These are phyloP conservation scores for Amphibalanus amphitrite DNA, from an alignment of 1,140 invertebrate genomes.

Conservation along the genomic window DNA sequence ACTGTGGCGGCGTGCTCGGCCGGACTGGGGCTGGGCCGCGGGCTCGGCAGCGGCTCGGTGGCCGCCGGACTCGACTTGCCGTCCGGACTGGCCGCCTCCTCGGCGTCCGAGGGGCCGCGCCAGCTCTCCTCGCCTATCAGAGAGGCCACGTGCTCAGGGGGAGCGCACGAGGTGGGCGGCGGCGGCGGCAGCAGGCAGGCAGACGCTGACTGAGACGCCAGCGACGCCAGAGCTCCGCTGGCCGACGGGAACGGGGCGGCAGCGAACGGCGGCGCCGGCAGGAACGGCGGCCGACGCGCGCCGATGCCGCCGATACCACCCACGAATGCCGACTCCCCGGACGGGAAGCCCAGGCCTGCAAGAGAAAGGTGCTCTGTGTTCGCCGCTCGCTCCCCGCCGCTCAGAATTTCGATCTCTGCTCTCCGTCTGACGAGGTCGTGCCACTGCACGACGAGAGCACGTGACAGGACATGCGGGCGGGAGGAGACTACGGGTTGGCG, in stretches of 20 bases:
- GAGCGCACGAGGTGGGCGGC: too few species aligned
- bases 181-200: background rate
- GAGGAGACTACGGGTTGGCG: background rate
- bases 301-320: background rate
- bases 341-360: background rate
- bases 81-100: background rate
- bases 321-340: background rate
- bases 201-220: background rate
- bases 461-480: background rate
- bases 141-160: background rate
- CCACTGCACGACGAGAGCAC: background rate
- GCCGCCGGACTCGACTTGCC: background rate
- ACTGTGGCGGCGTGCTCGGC: background rate
- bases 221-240: conserved; percentile 28
- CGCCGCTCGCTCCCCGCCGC: background rate
- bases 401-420: background rate
- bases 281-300: conserved; percentile 19
- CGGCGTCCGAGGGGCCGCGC: background rate
- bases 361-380: background rate
- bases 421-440: too few species aligned
- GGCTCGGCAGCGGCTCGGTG: background rate
- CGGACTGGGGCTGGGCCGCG: background rate
- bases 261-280: conserved; percentile 32
- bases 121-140: background rate
- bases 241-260: conserved; percentile 51